These are phyloP conservation scores for Xylota segnis DNA, from an alignment of 2,888 invertebrate species.

Conservation along the genomic window DNA sequence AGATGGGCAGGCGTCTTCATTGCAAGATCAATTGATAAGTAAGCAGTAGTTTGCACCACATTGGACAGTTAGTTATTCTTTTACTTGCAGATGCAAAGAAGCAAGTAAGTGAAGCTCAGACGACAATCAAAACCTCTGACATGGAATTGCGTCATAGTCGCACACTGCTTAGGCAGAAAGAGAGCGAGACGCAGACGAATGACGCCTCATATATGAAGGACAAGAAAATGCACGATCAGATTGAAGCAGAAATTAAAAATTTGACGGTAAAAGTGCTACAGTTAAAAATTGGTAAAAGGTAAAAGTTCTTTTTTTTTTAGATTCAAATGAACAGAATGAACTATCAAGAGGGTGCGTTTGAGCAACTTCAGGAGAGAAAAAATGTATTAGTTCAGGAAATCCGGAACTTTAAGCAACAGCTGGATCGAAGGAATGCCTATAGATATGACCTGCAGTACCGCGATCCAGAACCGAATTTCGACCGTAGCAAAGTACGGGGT, in stretches of 20 bases:
- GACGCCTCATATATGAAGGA: constrained; percentile 89
- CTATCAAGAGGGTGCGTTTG: constrained; percentile 87
- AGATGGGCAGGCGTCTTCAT: constrained; percentile 91
- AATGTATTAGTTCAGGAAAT: constrained; percentile 86
- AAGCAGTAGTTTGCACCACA: constrained; percentile 75
- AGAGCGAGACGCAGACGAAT: constrained; percentile 88
- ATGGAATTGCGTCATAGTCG: constrained; percentile 90
- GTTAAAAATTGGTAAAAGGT: too few species aligned
- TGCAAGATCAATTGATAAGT: constrained; percentile 96
- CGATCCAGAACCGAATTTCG: constrained; percentile 91
- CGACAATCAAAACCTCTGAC: constrained; percentile 90
- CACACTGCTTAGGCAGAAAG: constrained; percentile 87
- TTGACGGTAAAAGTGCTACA: constrained; percentile 85
- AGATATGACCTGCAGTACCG: constrained; percentile 88
- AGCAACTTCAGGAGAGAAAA: constrained; percentile 85
- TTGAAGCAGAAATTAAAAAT: constrained; percentile 86
- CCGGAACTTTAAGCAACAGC: constrained; percentile 84
- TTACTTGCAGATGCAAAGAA: constrained; percentile 88
- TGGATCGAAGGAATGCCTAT: constrained; percentile 81
- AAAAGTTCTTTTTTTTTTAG: constrained; percentile 80
- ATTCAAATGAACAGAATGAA: constrained; percentile 85
- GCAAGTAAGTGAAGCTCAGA: constrained; percentile 90
- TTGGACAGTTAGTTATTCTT: neutral
- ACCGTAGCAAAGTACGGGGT: constrained; percentile 89
- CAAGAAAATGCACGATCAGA: constrained; percentile 86